phyloP scores from a whole-genome alignment of 1,140 invertebrate species.

The Brachionus calyciflorus region DNA sequence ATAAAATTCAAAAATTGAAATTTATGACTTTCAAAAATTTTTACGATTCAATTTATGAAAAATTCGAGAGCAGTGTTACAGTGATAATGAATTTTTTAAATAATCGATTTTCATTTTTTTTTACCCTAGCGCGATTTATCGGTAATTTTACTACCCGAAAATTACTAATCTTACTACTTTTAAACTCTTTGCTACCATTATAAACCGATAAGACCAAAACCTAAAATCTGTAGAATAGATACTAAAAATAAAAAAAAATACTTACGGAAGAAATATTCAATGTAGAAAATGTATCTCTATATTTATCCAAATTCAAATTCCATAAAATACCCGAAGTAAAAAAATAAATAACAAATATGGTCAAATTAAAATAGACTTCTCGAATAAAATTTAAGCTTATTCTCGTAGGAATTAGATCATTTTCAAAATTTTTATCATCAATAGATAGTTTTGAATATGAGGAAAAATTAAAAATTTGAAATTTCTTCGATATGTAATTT shows the following conservation, averaged over 20 bases:
- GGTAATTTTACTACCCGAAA: too few species aligned
- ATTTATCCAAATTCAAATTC: conserved; percentile 20
- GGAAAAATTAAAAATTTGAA: not conserved
- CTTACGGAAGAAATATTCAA: not conserved
- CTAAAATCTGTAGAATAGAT: not conserved
- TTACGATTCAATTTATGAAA: too few species aligned
- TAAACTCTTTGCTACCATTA: too few species aligned
- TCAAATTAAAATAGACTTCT: conserved; percentile 27
- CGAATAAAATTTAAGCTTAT: not conserved
- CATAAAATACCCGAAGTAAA: not conserved
- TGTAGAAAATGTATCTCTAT: not conserved
- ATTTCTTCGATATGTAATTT: conserved; percentile 3
- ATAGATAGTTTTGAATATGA: not conserved
- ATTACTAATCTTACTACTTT: too few species aligned
- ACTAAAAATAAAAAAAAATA: not conserved
- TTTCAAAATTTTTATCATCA: not conserved
- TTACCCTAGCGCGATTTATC: too few species aligned
- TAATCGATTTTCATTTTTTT: too few species aligned
- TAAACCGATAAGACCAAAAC: too few species aligned
- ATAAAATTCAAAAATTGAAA: too few species aligned
- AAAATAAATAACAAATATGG: conserved; percentile 16
- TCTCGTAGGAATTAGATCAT: not conserved
- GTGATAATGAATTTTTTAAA: too few species aligned
- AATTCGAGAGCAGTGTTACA: too few species aligned
- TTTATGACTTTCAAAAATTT: too few species aligned